phyloP scores from a whole-genome alignment of 2,888 invertebrate genomes.

The Molanna angustata region DNA sequence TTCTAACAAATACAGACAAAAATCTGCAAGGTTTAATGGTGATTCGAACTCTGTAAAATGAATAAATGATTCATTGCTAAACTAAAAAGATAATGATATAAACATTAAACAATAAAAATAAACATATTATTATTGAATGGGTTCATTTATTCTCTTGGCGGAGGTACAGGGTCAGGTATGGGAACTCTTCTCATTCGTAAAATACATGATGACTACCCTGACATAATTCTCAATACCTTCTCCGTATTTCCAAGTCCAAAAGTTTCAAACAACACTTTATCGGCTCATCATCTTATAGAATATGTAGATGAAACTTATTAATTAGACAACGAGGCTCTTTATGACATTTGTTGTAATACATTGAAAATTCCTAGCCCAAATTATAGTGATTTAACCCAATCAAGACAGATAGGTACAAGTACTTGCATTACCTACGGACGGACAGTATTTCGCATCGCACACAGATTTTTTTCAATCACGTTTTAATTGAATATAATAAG shows the following conservation, averaged over 20 bases:
- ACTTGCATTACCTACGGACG: too few species aligned
- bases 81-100: too few species aligned
- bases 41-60: too few species aligned
- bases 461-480: too few species aligned
- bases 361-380: not conserved
- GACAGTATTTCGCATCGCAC: too few species aligned
- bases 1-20: too few species aligned
- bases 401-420: too few species aligned
- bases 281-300: slow-evolving; percentile 8
- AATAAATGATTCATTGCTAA: too few species aligned
- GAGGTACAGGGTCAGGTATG: slow-evolving; percentile 5
- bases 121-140: too few species aligned
- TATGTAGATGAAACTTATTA: slow-evolving; percentile 9
- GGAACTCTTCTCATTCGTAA: not conserved
- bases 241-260: slow-evolving; percentile 13
- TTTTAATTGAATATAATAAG: too few species aligned
- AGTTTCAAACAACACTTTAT: slow-evolving; percentile 11
- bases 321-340: slow-evolving; percentile 4
- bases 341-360: slow-evolving; percentile 1
- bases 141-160: slow-evolving; percentile 1
- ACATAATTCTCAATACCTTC: slow-evolving; percentile 13
- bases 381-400: slow-evolving; percentile 2
- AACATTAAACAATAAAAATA: too few species aligned
- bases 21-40: too few species aligned
- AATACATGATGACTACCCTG: slow-evolving; percentile 10